A percentile compares a stretch with the other conserved stretches of the same genome.
These are phyloP conservation scores for Osmerus mordax DNA, from an alignment of 2,113 vertebrate species.

Conservation along the genomic window DNA sequence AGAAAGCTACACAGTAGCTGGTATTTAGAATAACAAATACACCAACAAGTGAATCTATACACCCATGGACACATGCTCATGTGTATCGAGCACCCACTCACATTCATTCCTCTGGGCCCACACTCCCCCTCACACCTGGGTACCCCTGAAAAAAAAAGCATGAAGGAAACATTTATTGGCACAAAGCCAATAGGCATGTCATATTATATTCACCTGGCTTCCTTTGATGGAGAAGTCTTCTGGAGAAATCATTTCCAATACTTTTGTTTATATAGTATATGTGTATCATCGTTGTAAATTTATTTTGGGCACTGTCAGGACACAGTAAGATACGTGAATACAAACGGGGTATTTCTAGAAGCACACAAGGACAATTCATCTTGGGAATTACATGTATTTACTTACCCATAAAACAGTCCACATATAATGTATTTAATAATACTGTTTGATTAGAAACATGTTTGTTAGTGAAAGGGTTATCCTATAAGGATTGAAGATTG, in stretches of 20 bases:
- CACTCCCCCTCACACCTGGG: conserved; percentile 46
- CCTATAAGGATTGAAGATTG: conserved; percentile 7
- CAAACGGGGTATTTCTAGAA: background rate
- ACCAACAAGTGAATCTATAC: too few relatives aligned
- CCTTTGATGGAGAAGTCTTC: conserved; percentile 68
- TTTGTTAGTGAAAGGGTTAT: conserved; percentile 13
- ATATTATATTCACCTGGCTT: conserved; percentile 52
- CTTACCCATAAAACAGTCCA: conserved; percentile 24
- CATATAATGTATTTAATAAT: conserved; percentile 16
- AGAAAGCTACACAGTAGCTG: background rate
- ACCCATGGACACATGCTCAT: background rate
- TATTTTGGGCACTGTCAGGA: too few relatives aligned
- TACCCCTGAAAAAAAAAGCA: conserved; percentile 47
- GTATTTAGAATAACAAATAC: too few relatives aligned
- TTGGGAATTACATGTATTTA: conserved; percentile 24
- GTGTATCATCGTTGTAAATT: too few relatives aligned
- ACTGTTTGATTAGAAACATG: conserved; percentile 10
- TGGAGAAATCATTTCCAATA: conserved; percentile 22
- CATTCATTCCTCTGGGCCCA: conserved; percentile 48
- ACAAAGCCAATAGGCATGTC: background rate
- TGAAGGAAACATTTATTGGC: background rate
- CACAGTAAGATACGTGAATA: too few relatives aligned
- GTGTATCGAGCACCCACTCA: background rate
- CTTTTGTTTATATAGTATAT: too few relatives aligned
- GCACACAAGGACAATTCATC: background rate